These are phyloP conservation scores for Anthoptus insignis DNA, from an alignment of 2,888 invertebrate genomes.

Conservation along the genomic window DNA sequence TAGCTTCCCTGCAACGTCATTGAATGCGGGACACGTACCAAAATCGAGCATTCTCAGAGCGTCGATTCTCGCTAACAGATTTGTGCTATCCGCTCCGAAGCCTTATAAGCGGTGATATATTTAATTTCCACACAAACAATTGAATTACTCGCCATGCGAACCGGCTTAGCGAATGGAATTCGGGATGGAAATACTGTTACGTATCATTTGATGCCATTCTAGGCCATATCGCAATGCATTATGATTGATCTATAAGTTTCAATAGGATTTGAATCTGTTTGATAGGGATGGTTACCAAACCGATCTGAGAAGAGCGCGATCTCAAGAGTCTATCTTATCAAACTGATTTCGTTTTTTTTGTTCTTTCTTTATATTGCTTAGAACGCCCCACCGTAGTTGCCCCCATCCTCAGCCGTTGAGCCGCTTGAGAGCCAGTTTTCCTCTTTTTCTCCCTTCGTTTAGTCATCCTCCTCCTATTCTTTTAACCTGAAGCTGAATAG, in stretches of 20 bases:
- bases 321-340: no score
- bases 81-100: slow-evolving; percentile 17
- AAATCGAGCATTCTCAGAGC: slow-evolving; percentile 23
- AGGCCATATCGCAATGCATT: not conserved
- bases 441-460: no score
- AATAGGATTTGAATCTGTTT: slow-evolving; percentile 3
- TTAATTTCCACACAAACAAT: slow-evolving; percentile 35
- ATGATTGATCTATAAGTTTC: not conserved
- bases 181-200: slow-evolving; percentile 10
- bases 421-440: no score
- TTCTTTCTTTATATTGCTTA: no score
- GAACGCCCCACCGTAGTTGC: no score
- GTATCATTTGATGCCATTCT: slow-evolving; percentile 1
- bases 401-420: no score
- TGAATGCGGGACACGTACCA: slow-evolving; percentile 28
- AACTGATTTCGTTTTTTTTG: no score
- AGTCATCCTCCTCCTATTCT: no score
- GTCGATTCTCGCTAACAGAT: slow-evolving; percentile 27
- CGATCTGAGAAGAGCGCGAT: no score
- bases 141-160: slow-evolving; percentile 25
- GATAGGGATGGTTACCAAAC: no score
- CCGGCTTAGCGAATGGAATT: slow-evolving; percentile 8
- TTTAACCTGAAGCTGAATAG: no score
- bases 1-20: not conserved
- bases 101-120: slow-evolving; percentile 27